Evolutionary conservation across 1,140 invertebrate genomes (phyloP), one percentile per base, ranked within the genome.

Genomic region (Bombus confusus): DNA sequence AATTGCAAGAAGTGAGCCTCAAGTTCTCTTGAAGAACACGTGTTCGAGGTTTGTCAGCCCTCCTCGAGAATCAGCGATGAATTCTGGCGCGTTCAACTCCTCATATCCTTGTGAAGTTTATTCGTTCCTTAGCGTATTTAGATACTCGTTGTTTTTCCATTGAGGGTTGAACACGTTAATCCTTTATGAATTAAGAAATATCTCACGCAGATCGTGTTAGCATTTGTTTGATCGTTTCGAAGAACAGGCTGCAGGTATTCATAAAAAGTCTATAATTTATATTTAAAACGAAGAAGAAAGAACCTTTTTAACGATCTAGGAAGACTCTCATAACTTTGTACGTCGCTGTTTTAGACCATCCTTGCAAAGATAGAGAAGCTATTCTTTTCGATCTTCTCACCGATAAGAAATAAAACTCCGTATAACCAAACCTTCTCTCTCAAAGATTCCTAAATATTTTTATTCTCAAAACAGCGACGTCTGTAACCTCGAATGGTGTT

Each of bases 1-100:
- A 94, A 93, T 93, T 93, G 87, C 57, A 69, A 81, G 80, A 15
- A 68, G 64, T 41, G 72, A 72, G 62, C 74, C 68, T 74, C 81
- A 71, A 83, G 80, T 87, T 64, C 52, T 37, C 31, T 41, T 0
- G 72, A 76, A 75, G 39, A 43, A 79, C 31, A 34, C 57, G 39
- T 5, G 28, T 31, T 71, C 75, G 75, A 31, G 41, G 41, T 37
- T 37, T 34, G 25, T 9, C n/a, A 28, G 64, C 39, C 22, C 77
- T 57, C 82, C 10, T 10, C 41, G 37, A 64, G 72, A 47, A 39
- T n/a, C 34, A 31, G 18, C 25, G 22, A 37, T 18, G 52, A 12
- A 52, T 39, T n/a, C 22, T 10, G n/a, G 1, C 64, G 13, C 64
- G 41, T 69, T 52, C 31, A 9, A 47, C 25, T 43, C 41, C 25